phyloP scores from a whole-genome alignment of 2,797 vertebrate species.

The Sphaeramia orbicularis region DNA sequence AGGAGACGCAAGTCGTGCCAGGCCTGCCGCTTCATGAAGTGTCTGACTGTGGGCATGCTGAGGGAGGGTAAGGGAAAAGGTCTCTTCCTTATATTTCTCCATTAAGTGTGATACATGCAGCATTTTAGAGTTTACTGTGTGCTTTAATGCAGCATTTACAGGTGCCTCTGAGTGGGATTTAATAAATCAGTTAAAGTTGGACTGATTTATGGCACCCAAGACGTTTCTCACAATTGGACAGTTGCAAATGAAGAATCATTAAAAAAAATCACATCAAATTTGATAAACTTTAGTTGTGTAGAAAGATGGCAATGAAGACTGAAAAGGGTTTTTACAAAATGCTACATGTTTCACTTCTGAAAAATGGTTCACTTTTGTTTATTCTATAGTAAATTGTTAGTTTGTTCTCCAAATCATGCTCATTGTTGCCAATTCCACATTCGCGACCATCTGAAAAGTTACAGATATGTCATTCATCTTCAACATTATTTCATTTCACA shows the following conservation, averaged over 20 bases:
- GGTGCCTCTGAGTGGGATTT: too few relatives aligned
- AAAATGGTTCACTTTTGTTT: slow-evolving; percentile 1
- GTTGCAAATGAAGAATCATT: too few relatives aligned
- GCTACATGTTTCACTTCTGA: slow-evolving; percentile 52
- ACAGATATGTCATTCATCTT: not conserved
- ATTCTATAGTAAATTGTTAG: not conserved
- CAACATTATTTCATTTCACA: not conserved
- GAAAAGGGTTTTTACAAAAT: slow-evolving; percentile 22
- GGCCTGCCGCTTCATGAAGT: slow-evolving; percentile 99
- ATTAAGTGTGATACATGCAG: slow-evolving; percentile 66
- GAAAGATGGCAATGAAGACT: not conserved
- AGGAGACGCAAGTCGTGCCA: slow-evolving; percentile 99
- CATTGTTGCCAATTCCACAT: not conserved
- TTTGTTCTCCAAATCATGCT: not conserved
- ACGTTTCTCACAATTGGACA: too few relatives aligned
- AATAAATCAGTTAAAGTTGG: too few relatives aligned
- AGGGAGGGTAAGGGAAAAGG: slow-evolving; percentile 95
- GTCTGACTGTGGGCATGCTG: slow-evolving; percentile 99
- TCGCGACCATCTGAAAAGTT: not conserved
- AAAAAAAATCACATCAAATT: too few relatives aligned
- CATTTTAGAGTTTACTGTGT: slow-evolving; percentile 32
- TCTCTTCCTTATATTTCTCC: slow-evolving; percentile 75
- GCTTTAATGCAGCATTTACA: too few relatives aligned
- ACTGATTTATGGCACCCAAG: too few relatives aligned
- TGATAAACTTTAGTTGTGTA: too few relatives aligned